Percentiles rank a stretch among this genome's conserved stretches.
Conservation (phyloP, 2,797 vertebrate genomes). For the Hybognathus amarus region DNA sequence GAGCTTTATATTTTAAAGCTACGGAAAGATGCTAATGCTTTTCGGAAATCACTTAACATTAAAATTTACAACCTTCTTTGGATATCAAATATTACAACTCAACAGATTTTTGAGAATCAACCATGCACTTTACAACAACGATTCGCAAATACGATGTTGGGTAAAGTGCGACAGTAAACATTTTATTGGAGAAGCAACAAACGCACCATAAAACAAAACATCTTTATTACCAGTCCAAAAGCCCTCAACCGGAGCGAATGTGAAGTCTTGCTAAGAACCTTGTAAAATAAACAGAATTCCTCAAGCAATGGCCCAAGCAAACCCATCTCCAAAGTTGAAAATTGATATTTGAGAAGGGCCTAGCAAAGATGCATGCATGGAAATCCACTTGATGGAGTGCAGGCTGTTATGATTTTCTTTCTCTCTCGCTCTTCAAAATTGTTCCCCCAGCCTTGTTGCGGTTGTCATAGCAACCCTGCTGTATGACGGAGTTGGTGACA, state of each 20-base stretch:
- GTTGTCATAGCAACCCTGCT: conserved; percentile 88
- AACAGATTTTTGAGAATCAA: neutral
- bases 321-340: conserved; percentile 24
- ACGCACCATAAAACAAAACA: conserved; percentile 34
- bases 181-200: conserved; percentile 29
- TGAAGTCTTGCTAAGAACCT: conserved; percentile 3
- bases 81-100: conserved; percentile 23
- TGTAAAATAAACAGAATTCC: conserved; percentile 4
- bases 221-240: conserved; percentile 23
- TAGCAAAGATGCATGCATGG: conserved; percentile 28
- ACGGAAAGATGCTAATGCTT: conserved; percentile 3
- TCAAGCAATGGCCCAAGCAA: neutral
- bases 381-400: conserved; percentile 52
- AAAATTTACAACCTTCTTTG: conserved; percentile 28
- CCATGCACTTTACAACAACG: neutral
- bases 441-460: conserved; percentile 75
- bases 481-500: conserved; percentile 89
- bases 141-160: neutral
- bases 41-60: neutral
- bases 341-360: conserved; percentile 26
- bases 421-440: conserved; percentile 78
- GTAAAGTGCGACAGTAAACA: conserved; percentile 10
- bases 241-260: conserved; percentile 8
- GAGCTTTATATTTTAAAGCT: neutral
- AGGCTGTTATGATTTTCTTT: conserved; percentile 47